Conservation (phyloP, 2,888 invertebrate species). For the Serripes groenlandicus region DNA sequence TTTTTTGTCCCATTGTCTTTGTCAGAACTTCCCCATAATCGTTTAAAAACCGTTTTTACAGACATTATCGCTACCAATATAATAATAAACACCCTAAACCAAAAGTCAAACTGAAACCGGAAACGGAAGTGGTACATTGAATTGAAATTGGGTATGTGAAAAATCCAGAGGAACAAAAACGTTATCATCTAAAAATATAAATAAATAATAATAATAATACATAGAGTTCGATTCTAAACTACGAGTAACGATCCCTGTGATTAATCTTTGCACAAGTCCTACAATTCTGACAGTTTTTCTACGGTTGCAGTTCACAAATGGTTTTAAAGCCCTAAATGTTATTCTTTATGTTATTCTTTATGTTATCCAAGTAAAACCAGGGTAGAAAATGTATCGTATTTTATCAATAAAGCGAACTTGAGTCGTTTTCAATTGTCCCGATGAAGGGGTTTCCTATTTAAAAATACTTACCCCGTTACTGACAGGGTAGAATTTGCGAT, state of each 20-base stretch:
- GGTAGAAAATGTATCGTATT: too few relatives aligned
- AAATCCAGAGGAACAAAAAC: background rate
- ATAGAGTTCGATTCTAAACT: background rate
- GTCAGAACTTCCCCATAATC: slow-evolving; percentile 30
- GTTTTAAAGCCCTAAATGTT: too few relatives aligned
- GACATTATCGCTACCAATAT: background rate
- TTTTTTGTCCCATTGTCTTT: slow-evolving; percentile 10
- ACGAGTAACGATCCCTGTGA: background rate
- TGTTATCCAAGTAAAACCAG: too few relatives aligned
- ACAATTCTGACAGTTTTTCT: background rate
- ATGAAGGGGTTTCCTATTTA: background rate
- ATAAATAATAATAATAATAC: background rate
- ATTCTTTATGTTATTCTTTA: too few relatives aligned
- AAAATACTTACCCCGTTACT: background rate
- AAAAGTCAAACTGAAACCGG: slow-evolving; percentile 10
- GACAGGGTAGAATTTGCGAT: too few relatives aligned
- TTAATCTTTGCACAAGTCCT: background rate
- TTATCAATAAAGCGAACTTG: background rate
- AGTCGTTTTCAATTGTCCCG: background rate
- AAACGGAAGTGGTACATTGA: background rate
- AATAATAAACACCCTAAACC: background rate
- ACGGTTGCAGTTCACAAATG: background rate
- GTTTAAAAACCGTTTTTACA: slow-evolving; percentile 36
- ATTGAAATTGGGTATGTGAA: background rate
- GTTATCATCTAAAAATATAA: background rate